Percentiles rank a stretch among this genome's conserved stretches.
phyloP scores from a whole-genome alignment of 2,888 invertebrate genomes.

The Charanyca ferruginea region DNA sequence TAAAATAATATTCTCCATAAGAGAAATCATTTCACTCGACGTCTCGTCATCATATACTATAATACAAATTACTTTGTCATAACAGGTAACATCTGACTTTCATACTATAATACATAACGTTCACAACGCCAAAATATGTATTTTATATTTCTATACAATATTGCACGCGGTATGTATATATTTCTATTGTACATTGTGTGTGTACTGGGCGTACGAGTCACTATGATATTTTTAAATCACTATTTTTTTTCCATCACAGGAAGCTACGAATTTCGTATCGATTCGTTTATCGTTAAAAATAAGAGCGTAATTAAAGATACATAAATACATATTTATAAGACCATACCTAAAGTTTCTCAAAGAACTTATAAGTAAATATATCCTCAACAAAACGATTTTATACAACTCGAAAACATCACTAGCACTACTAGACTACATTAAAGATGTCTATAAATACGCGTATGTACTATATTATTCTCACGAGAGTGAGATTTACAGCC shows the following conservation, averaged over 20 bases:
- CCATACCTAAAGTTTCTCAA: slow-evolving; percentile 76
- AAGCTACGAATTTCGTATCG: slow-evolving; percentile 83
- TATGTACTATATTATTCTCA: slow-evolving; percentile 83
- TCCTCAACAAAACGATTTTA: slow-evolving; percentile 79
- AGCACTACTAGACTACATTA: slow-evolving; percentile 86
- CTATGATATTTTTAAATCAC: slow-evolving; percentile 78
- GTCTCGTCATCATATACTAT: slow-evolving; percentile 80
- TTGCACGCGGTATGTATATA: slow-evolving; percentile 89
- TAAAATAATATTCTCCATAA: slow-evolving; percentile 78
- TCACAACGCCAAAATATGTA: slow-evolving; percentile 90
- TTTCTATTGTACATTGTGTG: slow-evolving; percentile 85
- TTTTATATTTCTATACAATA: slow-evolving; percentile 88
- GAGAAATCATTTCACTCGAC: slow-evolving; percentile 78
- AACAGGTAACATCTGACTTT: slow-evolving; percentile 91
- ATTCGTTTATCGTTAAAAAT: slow-evolving; percentile 78
- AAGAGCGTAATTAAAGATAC: slow-evolving; percentile 74
- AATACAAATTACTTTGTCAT: slow-evolving; percentile 90
- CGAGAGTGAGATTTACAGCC: slow-evolving; percentile 85
- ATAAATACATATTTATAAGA: slow-evolving; percentile 78
- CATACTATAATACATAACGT: slow-evolving; percentile 90
- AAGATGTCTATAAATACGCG: slow-evolving; percentile 84
- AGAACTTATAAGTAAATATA: slow-evolving; percentile 76
- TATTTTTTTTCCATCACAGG: slow-evolving; percentile 82
- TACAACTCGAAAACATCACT: slow-evolving; percentile 86
- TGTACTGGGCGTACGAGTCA: slow-evolving; percentile 81